phyloP scores from a whole-genome alignment of 2,113 vertebrate species.

The Phainopepla nitens region DNA sequence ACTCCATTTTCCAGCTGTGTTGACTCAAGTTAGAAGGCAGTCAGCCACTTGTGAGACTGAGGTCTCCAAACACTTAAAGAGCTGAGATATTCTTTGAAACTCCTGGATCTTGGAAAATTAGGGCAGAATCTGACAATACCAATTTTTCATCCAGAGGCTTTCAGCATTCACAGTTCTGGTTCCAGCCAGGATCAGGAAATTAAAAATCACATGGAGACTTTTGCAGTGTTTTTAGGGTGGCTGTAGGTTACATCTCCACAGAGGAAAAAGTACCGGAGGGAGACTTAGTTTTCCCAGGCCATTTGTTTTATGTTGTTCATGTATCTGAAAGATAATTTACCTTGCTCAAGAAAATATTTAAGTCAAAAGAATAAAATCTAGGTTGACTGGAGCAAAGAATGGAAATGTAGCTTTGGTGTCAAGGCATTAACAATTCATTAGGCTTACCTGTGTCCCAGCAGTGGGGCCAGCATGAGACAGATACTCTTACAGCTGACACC shows the following conservation, averaged over 20 bases:
- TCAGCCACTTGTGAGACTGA: slow-evolving; percentile 17
- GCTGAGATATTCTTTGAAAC: slow-evolving; percentile 37
- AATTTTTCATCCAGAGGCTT: slow-evolving; percentile 22
- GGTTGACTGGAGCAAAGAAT: background rate
- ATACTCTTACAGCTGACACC: background rate
- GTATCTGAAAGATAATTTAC: background rate
- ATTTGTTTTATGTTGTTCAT: background rate
- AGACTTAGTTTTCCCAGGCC: background rate
- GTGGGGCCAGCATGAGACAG: background rate
- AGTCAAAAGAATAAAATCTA: background rate
- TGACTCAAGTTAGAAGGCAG: slow-evolving; percentile 43
- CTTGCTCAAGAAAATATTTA: background rate
- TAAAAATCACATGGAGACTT: slow-evolving; percentile 38
- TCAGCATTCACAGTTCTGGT: background rate
- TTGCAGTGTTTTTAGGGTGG: background rate
- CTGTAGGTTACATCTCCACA: background rate
- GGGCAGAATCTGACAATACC: slow-evolving; percentile 50
- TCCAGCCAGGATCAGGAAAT: slow-evolving; percentile 46
- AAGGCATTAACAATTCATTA: slow-evolving; percentile 20
- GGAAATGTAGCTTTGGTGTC: background rate
- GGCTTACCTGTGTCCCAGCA: background rate
- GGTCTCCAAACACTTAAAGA: slow-evolving; percentile 36
- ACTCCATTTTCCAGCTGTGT: slow-evolving; percentile 47
- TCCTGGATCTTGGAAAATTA: slow-evolving; percentile 45
- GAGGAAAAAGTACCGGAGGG: background rate